Evolutionary conservation across 2,113 vertebrate genomes (phyloP).

Genomic region (Triplophysa rosa): DNA sequence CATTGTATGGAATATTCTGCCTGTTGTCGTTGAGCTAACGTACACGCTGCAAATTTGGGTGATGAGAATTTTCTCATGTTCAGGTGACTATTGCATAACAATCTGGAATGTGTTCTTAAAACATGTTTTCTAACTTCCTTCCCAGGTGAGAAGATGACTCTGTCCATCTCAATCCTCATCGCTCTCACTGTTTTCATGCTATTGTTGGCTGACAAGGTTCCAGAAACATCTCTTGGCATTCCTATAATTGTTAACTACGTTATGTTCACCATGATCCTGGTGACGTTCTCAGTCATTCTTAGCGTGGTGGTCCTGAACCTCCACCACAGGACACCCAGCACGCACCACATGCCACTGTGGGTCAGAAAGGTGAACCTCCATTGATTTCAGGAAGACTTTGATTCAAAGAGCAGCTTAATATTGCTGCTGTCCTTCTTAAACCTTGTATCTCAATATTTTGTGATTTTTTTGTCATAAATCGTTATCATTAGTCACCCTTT

Average conservation of each 20-base stretch:
- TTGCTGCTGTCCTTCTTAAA: too few species aligned
- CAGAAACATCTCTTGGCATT: slow-evolving; percentile 78
- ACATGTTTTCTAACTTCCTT: slow-evolving; percentile 9
- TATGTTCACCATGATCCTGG: slow-evolving; percentile 80
- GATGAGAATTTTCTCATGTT: neutral
- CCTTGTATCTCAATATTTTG: too few species aligned
- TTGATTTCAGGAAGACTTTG: neutral
- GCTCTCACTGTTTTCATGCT: slow-evolving; percentile 83
- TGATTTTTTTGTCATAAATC: too few species aligned
- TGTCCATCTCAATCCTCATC: slow-evolving; percentile 80
- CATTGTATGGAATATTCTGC: neutral
- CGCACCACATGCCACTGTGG: slow-evolving; percentile 80
- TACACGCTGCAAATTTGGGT: neutral
- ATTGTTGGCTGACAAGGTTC: slow-evolving; percentile 79
- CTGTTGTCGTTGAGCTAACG: neutral
- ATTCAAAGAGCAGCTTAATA: neutral
- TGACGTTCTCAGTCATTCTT: slow-evolving; percentile 82
- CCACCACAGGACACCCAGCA: slow-evolving; percentile 77
- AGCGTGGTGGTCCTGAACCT: slow-evolving; percentile 81
- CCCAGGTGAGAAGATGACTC: slow-evolving; percentile 81
- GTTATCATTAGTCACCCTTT: too few species aligned
- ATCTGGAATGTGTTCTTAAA: neutral
- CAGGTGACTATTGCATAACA: too few species aligned
- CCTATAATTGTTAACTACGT: slow-evolving; percentile 80
- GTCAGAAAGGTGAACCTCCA: slow-evolving; percentile 70